Base-by-base conservation (phyloP, 1,140 invertebrate species). In the Drosophila micromelanica region DNA sequence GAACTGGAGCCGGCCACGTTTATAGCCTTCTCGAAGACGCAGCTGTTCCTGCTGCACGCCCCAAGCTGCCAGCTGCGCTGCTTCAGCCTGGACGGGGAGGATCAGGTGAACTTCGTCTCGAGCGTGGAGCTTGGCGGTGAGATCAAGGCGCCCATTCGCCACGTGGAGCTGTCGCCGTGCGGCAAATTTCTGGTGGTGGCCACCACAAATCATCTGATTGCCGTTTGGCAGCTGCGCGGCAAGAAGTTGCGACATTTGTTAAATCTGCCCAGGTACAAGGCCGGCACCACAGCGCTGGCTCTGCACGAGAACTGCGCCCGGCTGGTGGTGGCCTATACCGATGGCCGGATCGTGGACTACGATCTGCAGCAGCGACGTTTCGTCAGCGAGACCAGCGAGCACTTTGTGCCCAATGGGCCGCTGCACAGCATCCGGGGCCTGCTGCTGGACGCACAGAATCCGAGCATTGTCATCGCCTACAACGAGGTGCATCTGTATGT, bases 331-430 rank as follows among this genome's bases (percentile, higher is more conserved):
- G 94, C 94, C 3, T 97, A 96, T 92, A 93, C 95, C 1, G 95
- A 97, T 93, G 94, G 95, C 74, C 95, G 95, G 94, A 93, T 97
- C 46, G 87, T 96, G 15, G 96, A 97, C 81, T 97, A 95, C 73
- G 94, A 94, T 82, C 85, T 97, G 38, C 62, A 78, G 2, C 90
- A 93, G 35, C 93, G 93, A 45, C 91, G 92, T 17, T 95, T 94
- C 49, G 94, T 94, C 0, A 84, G 93, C 40, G 95, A 91, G 92
- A 93, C 76, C 1, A 38, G 42, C 0, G 61, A 78, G 37, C 55
- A 71, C 23, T 76, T 82, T 63, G 52, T 81, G 13, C 42, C 40
- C 0, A 62, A 63, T 78, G 82, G 75, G 0, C 37, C 20, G 0
- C 38, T 48, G 3, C 45, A 76, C 37, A 93, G 94, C 5, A 93